Conservation (phyloP, 2,113 vertebrate species). For the Ciconia maguari region DNA sequence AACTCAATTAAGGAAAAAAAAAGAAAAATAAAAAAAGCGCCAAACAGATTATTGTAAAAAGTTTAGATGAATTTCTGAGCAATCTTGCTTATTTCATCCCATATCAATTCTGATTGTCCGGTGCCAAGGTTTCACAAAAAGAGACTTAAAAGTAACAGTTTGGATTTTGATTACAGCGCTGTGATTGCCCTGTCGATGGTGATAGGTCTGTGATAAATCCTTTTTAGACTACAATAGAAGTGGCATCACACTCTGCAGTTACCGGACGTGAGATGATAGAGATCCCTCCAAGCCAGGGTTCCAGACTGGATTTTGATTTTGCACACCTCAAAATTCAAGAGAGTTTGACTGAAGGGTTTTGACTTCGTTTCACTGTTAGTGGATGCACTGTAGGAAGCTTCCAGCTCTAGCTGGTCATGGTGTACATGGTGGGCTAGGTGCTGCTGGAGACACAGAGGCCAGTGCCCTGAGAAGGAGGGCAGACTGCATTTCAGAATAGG, state of each 20-base stretch:
- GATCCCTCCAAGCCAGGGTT: not conserved
- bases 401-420: not conserved
- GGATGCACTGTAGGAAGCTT: not conserved
- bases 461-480: not conserved
- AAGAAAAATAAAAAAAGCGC: rapidly evolving
- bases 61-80: not conserved
- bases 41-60: not conserved
- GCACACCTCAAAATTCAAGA: not conserved
- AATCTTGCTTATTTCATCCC: not conserved
- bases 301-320: not conserved
- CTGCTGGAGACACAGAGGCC: not conserved
- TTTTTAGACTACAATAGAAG: not conserved
- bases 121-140: not conserved
- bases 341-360: not conserved
- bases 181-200: not conserved
- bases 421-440: not conserved
- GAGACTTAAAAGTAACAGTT: not conserved
- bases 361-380: not conserved
- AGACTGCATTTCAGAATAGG: not conserved
- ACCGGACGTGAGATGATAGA: not conserved
- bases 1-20: not conserved
- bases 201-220: not conserved
- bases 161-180: not conserved
- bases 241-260: not conserved
- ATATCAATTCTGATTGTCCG: not conserved